Base-by-base conservation (phyloP, 64 coral and sea anemone species). In the Montipora efflorescens region DNA sequence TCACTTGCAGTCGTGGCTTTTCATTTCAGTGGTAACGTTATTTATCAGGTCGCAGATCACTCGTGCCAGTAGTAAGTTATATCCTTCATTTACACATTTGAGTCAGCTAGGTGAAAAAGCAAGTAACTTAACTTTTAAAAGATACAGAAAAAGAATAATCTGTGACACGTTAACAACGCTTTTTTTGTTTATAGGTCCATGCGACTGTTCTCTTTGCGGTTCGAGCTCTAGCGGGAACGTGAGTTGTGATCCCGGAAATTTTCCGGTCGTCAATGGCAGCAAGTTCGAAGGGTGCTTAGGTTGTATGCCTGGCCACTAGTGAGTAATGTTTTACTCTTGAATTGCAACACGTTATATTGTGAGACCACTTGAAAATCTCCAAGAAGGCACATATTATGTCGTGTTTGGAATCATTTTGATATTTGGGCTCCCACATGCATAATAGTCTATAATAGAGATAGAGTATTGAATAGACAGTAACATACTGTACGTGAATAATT, bases 161-260 rank as follows among this genome's bases (percentile, higher is more conserved):
- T 11, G 15, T 12, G 28, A 28, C 15, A 46, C 43, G 8, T 22
- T 67, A 84, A 67, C 5, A 67, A 16, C 61, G 14, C 47, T 86
- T 72, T 67, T 8, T 20, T 45, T 57, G 53, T 57, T 48, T 84
- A 10, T 72, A 93, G 91, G 55, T 59, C 92, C 77, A 28, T 93
- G 92, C 52, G 92, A 93, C n/a, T 93, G 92, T 67, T 88, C 92
- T 7, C 75, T 88, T 59, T 93, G 92, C 66, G 92, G 92, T 2
- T 80, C 92, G n/a, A 76, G 64, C 5, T 93, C 84, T 74, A 52
- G 47, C 47, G 92, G 92, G 73, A 93, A 75, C 59, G 62, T 93
- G 12, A 68, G 23, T 7, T 93, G 92, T 53, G 47, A 85, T 57
- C 68, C 92, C 36, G 92, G 92, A 77, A 76, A 93, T 28, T 88